Evolutionary conservation across 2,888 invertebrate species (phyloP).

Genomic region (Pollenia griseotomentosa): DNA sequence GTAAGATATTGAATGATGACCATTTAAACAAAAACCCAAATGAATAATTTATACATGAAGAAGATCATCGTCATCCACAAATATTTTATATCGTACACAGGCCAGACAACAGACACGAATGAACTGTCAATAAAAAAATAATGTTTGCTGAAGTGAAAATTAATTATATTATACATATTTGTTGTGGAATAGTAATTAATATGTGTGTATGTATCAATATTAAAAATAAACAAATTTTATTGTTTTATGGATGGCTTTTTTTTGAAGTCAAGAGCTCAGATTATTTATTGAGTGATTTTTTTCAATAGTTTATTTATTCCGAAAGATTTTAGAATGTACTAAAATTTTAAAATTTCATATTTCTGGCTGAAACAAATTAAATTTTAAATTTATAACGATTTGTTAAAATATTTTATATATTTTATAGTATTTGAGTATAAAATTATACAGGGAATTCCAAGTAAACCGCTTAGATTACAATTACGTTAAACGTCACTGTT

Average conservation of each 20-base stretch:
- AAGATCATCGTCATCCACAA: constrained; percentile 29
- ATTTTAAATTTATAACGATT: too few relatives aligned
- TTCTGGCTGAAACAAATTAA: too few relatives aligned
- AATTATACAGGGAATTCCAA: too few relatives aligned
- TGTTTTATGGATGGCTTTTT: background rate
- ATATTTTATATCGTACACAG: constrained; percentile 25
- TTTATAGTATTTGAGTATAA: too few relatives aligned
- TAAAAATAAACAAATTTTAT: background rate
- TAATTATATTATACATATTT: constrained; percentile 36
- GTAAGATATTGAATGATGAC: constrained; percentile 42
- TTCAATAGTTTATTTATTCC: background rate
- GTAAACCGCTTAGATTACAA: too few relatives aligned
- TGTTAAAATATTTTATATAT: too few relatives aligned
- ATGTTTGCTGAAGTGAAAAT: constrained; percentile 38
- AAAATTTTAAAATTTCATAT: too few relatives aligned
- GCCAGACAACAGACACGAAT: constrained; percentile 18
- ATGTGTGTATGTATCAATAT: background rate
- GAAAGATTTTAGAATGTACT: too few relatives aligned
- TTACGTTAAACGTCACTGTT: too few relatives aligned
- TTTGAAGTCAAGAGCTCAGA: background rate
- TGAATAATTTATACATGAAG: constrained; percentile 36
- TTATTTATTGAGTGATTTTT: background rate
- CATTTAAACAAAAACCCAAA: constrained; percentile 32
- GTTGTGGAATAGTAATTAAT: background rate
- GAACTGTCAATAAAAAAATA: constrained; percentile 38